Conservation (phyloP, 2,888 invertebrate genomes). For the Andrena dorsata region DNA sequence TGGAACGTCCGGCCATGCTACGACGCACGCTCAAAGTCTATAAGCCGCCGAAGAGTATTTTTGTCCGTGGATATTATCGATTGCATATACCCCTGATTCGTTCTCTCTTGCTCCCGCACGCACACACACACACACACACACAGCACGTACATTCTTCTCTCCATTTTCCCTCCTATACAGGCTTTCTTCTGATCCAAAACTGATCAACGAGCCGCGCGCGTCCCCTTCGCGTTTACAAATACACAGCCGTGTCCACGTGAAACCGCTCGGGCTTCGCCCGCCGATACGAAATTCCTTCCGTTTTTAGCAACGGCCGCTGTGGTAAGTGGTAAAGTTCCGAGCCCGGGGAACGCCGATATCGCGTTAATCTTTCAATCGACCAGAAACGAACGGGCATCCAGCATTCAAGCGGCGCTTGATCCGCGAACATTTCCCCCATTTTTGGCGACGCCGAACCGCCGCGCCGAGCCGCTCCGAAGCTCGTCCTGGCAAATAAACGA, state of each 20-base stretch:
- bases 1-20: slow-evolving; percentile 50
- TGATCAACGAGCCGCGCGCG: slow-evolving; percentile 7
- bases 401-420: background rate
- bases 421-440: background rate
- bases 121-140: background rate
- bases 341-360: background rate
- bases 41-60: slow-evolving; percentile 77
- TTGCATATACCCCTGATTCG: slow-evolving; percentile 71
- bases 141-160: slow-evolving; percentile 24
- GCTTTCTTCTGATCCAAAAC: slow-evolving; percentile 19
- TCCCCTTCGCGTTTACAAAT: slow-evolving; percentile 16
- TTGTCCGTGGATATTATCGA: slow-evolving; percentile 80
- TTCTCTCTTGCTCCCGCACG: slow-evolving; percentile 37
- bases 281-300: background rate
- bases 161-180: slow-evolving; percentile 28
- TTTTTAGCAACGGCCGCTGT: background rate
- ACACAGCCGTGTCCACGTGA: background rate
- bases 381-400: background rate
- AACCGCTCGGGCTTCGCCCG: background rate
- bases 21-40: slow-evolving; percentile 67
- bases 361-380: background rate
- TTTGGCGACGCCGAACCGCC: background rate
- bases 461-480: background rate
- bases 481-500: background rate
- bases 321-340: background rate